phyloP scores from a whole-genome alignment of 2,797 vertebrate genomes.

The Tokudaia muenninki region DNA sequence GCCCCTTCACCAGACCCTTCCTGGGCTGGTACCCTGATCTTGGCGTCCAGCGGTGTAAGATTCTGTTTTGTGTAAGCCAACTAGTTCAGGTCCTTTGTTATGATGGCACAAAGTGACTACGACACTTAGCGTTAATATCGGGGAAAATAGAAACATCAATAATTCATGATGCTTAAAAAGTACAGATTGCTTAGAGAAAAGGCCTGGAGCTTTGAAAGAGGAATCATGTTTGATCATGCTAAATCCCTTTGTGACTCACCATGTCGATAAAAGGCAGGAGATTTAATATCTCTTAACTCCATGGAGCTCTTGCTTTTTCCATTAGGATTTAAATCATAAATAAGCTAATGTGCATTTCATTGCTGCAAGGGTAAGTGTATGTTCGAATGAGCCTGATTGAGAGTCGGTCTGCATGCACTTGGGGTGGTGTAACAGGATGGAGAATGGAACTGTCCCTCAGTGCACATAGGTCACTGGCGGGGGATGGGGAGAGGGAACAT shows the following conservation, averaged over 20 bases:
- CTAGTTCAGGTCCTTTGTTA: neutral
- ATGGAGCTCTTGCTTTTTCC: neutral
- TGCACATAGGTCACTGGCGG: neutral
- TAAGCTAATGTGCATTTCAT: neutral
- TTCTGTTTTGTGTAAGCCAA: neutral
- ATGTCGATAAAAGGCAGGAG: neutral
- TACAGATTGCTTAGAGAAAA: neutral
- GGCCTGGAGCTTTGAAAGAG: neutral
- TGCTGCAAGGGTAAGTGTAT: neutral
- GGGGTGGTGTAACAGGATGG: neutral
- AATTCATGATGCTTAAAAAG: constrained; percentile 29
- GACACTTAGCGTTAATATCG: constrained; percentile 1
- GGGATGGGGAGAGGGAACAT: neutral
- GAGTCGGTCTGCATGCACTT: neutral
- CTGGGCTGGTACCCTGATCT: neutral
- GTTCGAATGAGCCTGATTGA: neutral
- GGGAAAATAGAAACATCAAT: constrained; percentile 27
- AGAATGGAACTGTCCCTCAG: too few species aligned
- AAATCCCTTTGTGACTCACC: constrained; percentile 18
- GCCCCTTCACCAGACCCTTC: neutral
- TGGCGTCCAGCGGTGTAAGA: neutral
- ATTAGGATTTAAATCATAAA: neutral
- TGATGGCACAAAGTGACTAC: neutral
- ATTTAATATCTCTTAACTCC: constrained; percentile 3
- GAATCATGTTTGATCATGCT: neutral